Percentiles rank a stretch among this genome's conserved stretches.
phyloP scores from a whole-genome alignment of 2,888 invertebrate genomes.

The Chalcis sispes region DNA sequence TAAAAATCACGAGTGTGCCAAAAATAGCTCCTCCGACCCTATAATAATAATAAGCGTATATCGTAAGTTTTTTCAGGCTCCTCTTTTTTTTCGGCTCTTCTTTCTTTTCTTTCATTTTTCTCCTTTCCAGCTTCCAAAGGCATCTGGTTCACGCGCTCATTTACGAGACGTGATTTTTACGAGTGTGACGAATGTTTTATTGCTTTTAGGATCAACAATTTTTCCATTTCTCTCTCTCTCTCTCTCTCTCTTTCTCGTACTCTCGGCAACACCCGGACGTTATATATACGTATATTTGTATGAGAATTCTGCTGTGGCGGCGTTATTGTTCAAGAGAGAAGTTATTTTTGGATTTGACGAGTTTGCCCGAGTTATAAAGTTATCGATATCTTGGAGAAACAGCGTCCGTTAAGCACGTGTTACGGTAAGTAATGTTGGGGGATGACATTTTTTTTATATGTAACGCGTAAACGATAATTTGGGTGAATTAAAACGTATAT shows the following conservation, averaged over 20 bases:
- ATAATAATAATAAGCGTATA: neutral
- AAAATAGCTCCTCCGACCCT: neutral
- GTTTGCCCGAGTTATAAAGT: too few relatives aligned
- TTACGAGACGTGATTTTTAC: slow-evolving; percentile 48
- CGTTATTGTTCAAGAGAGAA: slow-evolving; percentile 2
- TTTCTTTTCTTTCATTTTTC: neutral
- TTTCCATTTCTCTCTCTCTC: too few relatives aligned
- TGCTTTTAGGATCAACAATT: slow-evolving; percentile 25
- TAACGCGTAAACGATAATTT: too few relatives aligned
- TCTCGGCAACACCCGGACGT: neutral
- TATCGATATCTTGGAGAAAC: too few relatives aligned
- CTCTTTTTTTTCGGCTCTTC: slow-evolving; percentile 11
- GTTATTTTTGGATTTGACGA: slow-evolving; percentile 31
- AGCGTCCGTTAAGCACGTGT: too few relatives aligned
- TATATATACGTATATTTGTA: too few relatives aligned
- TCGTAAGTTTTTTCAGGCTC: neutral
- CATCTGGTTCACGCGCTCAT: slow-evolving; percentile 38
- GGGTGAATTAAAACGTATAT: too few relatives aligned
- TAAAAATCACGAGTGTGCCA: slow-evolving; percentile 16
- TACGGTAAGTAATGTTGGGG: too few relatives aligned
- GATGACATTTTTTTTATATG: too few relatives aligned
- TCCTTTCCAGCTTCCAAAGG: too few relatives aligned
- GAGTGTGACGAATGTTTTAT: slow-evolving; percentile 45
- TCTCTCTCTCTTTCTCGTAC: too few relatives aligned
- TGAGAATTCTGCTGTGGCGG: neutral